A percentile compares a stretch with the other conserved stretches of the same genome.
Evolutionary conservation across 2,888 invertebrate species (phyloP).

Genomic region (Orthosia incerta): DNA sequence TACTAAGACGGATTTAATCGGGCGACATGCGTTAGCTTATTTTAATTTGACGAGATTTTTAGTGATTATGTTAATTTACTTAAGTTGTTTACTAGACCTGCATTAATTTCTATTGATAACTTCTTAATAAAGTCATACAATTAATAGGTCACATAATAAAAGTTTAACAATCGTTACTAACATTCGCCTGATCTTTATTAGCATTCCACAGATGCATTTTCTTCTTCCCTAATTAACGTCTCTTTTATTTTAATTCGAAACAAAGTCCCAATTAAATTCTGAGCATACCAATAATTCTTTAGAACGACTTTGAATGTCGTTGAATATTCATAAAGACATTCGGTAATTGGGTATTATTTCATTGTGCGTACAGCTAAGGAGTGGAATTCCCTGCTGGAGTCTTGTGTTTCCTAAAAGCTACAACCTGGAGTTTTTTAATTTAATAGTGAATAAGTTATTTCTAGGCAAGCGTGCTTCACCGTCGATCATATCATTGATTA

Average conservation of each 20-base stretch:
- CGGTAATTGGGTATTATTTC: conserved; percentile 6
- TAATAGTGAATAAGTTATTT: too few species aligned
- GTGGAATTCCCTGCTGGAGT: too few species aligned
- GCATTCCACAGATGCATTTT: conserved; percentile 27
- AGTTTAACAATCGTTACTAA: conserved; percentile 7
- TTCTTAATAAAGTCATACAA: conserved; percentile 33
- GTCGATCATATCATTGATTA: too few species aligned
- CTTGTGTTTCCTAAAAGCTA: too few species aligned
- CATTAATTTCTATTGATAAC: conserved; percentile 19
- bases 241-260: conserved; percentile 32
- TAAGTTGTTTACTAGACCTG: not conserved
- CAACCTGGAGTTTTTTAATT: too few species aligned
- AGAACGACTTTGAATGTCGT: conserved; percentile 27
- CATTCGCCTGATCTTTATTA: conserved; percentile 33
- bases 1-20: conserved; percentile 49
- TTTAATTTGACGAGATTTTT: not conserved
- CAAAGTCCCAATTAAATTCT: conserved; percentile 49
- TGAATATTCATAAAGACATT: conserved; percentile 28
- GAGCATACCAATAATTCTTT: conserved; percentile 39
- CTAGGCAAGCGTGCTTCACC: too few species aligned
- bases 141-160: conserved; percentile 17
- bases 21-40: not conserved
- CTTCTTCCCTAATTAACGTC: conserved; percentile 33
- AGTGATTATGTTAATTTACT: not conserved
- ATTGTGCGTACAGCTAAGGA: too few species aligned